Percentiles rank a stretch among this genome's conserved stretches.
These are phyloP conservation scores for Catharus minimus DNA, from an alignment of 2,113 vertebrate genomes.

Conservation along the genomic window DNA sequence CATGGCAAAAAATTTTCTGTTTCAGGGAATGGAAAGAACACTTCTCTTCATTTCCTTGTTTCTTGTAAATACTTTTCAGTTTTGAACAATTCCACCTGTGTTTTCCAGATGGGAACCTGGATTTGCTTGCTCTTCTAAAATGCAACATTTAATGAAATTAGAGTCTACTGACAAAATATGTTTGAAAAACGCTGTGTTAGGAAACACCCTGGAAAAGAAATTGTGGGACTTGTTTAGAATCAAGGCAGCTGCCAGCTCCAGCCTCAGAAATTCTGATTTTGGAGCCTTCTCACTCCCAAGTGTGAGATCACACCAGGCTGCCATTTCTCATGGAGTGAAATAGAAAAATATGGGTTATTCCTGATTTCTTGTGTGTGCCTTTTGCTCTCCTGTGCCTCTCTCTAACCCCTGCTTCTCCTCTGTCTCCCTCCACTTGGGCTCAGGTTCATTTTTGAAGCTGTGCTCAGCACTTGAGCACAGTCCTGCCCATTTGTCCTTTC, in stretches of 20 bases:
- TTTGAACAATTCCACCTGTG: neutral
- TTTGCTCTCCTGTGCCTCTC: neutral
- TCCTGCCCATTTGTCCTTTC: neutral
- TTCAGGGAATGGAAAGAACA: neutral
- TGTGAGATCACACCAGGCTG: neutral
- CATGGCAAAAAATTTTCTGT: neutral
- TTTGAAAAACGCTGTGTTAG: neutral
- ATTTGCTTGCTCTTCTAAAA: neutral
- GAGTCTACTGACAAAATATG: neutral
- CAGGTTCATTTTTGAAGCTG: neutral
- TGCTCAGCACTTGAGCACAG: neutral
- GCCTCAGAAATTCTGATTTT: neutral
- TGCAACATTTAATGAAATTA: neutral
- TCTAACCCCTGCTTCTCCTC: neutral
- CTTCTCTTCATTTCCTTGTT: neutral
- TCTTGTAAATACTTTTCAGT: neutral
- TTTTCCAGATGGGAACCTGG: neutral
- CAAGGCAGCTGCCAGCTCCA: neutral
- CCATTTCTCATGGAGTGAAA: neutral
- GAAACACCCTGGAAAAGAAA: neutral
- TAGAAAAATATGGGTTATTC: neutral
- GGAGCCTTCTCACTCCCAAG: neutral
- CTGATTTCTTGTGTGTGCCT: neutral
- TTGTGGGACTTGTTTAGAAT: neutral
- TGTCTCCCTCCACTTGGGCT: neutral